These are phyloP conservation scores for Coregonus clupeaformis DNA, from an alignment of 2,113 vertebrate genomes.

Conservation along the genomic window DNA sequence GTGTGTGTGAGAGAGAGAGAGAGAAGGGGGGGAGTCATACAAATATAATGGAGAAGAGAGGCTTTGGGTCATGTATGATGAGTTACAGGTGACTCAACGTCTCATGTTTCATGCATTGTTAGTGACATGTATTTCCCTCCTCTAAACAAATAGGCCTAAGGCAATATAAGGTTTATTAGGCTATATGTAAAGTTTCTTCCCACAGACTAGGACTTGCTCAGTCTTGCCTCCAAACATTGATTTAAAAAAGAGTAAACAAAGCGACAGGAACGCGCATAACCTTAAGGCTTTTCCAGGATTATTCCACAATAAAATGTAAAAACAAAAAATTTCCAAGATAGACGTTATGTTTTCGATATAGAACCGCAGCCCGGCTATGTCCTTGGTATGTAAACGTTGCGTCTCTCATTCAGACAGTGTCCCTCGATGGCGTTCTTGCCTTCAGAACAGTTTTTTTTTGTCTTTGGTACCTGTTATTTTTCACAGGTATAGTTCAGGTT, in stretches of 20 bases:
- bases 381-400: neutral
- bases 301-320: neutral
- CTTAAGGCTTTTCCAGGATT: neutral
- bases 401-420: neutral
- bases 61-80: neutral
- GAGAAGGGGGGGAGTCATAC: too few species aligned
- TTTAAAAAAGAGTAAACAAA: constrained; percentile 52
- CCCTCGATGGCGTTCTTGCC: neutral
- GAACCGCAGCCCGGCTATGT: neutral
- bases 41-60: too few species aligned
- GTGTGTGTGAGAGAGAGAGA: neutral
- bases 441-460: neutral
- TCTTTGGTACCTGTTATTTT: neutral
- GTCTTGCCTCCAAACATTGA: constrained; percentile 62
- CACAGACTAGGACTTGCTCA: constrained; percentile 63
- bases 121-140: neutral
- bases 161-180: neutral
- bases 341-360: too few species aligned
- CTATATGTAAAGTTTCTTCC: neutral
- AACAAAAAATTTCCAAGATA: constrained; percentile 10
- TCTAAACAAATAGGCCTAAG: neutral
- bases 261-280: neutral
- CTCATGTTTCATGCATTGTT: neutral
- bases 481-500: neutral
- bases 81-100: neutral